A percentile compares a stretch with the other conserved stretches of the same genome.
phyloP scores from a whole-genome alignment of 2,113 vertebrate species.

The Dipodomys ordii region DNA sequence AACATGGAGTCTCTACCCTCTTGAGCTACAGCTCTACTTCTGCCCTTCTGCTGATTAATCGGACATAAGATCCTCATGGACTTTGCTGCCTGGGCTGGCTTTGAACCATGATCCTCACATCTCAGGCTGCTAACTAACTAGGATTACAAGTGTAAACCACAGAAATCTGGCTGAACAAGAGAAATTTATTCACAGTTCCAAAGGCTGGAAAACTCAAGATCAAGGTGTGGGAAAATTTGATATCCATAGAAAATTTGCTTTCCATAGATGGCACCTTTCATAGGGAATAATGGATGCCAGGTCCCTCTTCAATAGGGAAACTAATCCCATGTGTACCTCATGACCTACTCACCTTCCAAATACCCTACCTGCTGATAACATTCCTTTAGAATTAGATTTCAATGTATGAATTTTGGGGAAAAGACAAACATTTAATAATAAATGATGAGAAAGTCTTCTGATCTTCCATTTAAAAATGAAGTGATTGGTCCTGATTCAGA shows the following conservation, averaged over 20 bases:
- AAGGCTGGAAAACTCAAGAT: neutral
- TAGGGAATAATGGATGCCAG: neutral
- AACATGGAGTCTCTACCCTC: no score
- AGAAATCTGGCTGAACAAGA: neutral
- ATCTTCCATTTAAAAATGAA: constrained; percentile 31
- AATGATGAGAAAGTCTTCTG: constrained; percentile 39
- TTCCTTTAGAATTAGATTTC: neutral
- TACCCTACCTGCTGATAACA: neutral
- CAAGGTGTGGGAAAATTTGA: no score
- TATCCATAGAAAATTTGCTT: no score
- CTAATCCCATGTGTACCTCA: neutral
- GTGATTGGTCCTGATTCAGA: neutral
- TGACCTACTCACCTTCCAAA: neutral
- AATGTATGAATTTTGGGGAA: neutral
- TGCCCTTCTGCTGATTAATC: no score
- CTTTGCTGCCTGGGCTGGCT: no score
- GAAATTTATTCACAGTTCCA: neutral
- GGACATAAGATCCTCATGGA: no score
- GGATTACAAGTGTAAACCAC: no score
- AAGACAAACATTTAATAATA: neutral
- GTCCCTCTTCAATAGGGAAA: neutral
- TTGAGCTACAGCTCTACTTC: no score
- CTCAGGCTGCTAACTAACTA: no score
- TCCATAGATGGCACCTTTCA: neutral
- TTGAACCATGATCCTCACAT: no score